Evolutionary conservation across 1,140 invertebrate genomes (phyloP).

Genomic region (Drosophila chauvacae): DNA sequence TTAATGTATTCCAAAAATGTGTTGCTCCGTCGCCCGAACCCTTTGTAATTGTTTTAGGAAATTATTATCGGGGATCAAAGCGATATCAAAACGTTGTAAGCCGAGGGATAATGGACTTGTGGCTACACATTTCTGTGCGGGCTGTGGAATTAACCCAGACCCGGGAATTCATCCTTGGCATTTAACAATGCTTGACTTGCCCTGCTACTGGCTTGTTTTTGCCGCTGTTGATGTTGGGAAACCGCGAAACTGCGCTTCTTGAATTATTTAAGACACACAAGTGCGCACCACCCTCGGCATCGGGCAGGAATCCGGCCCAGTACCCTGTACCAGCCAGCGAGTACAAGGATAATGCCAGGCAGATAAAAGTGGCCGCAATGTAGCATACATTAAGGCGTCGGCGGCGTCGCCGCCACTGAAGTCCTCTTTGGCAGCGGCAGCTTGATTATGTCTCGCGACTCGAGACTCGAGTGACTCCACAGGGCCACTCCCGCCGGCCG

Average conservation of each 20-base stretch:
- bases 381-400: conserved; percentile 76
- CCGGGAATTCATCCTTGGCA: conserved; percentile 69
- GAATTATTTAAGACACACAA: conserved; percentile 79
- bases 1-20: conserved; percentile 11
- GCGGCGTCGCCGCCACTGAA: conserved; percentile 33
- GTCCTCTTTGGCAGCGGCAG: conserved; percentile 54
- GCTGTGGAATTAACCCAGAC: conserved; percentile 40
- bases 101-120: conserved; percentile 46
- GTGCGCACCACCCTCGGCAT: conserved; percentile 40
- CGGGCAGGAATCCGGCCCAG: not conserved
- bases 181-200: conserved; percentile 64
- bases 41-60: conserved; percentile 32
- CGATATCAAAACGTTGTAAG: conserved; percentile 42
- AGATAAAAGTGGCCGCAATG: conserved; percentile 72
- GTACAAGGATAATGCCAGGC: conserved; percentile 63
- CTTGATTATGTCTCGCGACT: conserved; percentile 75
- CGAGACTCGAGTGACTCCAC: conserved; percentile 61
- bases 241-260: conserved; percentile 68
- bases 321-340: not conserved
- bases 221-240: conserved; percentile 31
- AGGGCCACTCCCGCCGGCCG: conserved; percentile 30
- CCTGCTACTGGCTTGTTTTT: conserved; percentile 29
- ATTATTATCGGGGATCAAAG: conserved; percentile 43
- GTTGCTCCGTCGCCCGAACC: not conserved
- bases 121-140: conserved; percentile 22